A percentile compares a stretch with the other conserved stretches of the same genome.
Conservation (phyloP, 2,797 vertebrate species). For the Cyclopterus lumpus region DNA sequence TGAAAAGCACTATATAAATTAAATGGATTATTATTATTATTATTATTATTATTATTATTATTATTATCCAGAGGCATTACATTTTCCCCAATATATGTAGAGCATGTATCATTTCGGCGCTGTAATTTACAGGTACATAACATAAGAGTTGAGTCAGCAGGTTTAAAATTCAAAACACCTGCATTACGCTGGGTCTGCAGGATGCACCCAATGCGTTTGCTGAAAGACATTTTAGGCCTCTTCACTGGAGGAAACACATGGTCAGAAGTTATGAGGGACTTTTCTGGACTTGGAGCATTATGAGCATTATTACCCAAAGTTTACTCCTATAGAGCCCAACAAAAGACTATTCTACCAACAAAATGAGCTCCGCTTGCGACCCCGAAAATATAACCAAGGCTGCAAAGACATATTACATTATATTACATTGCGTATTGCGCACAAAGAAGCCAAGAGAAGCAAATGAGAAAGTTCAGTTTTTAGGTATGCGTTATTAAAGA, state of each 20-base stretch:
- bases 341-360: conserved; percentile 43
- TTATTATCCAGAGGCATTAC: not conserved
- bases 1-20: no score
- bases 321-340: conserved; percentile 32
- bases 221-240: not conserved
- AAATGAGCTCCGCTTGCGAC: conserved; percentile 20
- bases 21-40: no score
- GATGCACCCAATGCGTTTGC: conserved; percentile 21
- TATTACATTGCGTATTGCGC: not conserved
- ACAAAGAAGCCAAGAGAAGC: conserved; percentile 7
- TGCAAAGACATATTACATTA: conserved; percentile 22
- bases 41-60: no score
- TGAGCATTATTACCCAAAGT: conserved; percentile 12
- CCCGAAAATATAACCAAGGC: conserved; percentile 18
- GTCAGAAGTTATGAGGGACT: conserved; percentile 50
- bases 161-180: conserved; percentile 30
- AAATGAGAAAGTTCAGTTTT: conserved; percentile 3
- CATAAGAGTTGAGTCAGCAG: conserved; percentile 29
- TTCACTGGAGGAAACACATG: not conserved
- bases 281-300: conserved; percentile 26
- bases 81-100: not conserved
- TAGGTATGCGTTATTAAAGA: conserved; percentile 4
- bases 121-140: conserved; percentile 8
- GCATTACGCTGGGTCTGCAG: conserved; percentile 52
- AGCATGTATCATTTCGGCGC: conserved; percentile 7